These are phyloP conservation scores for Rhagium mordax DNA, from an alignment of 2,888 invertebrate species.

Conservation along the genomic window DNA sequence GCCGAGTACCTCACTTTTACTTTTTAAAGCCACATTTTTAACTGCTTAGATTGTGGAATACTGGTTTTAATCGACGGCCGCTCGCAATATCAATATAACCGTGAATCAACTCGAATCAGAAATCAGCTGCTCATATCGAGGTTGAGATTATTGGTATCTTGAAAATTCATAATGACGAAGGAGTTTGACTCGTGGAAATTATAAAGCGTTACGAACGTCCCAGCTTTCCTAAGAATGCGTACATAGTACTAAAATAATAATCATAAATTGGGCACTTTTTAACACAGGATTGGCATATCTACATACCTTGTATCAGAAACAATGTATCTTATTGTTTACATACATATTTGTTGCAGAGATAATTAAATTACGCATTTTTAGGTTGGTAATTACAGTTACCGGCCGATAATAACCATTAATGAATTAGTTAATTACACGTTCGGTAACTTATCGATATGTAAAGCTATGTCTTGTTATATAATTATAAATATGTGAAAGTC, in stretches of 20 bases:
- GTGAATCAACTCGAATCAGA: background rate
- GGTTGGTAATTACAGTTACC: background rate
- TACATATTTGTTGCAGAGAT: background rate
- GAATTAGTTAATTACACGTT: background rate
- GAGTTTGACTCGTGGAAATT: background rate
- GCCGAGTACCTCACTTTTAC: background rate
- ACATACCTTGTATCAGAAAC: too few relatives aligned
- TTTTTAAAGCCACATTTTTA: background rate
- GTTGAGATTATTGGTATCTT: background rate
- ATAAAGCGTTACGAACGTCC: too few relatives aligned
- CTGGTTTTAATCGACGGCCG: background rate
- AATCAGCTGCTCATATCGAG: background rate
- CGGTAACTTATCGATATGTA: background rate
- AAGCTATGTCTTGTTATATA: slow-evolving; percentile 13
- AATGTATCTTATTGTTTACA: too few relatives aligned
- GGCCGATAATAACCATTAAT: background rate
- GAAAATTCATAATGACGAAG: background rate
- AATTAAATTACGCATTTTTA: slow-evolving; percentile 11
- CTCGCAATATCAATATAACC: background rate
- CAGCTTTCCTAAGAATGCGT: too few relatives aligned
- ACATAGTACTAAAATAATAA: too few relatives aligned
- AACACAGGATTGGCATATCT: too few relatives aligned
- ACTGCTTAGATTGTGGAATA: background rate
- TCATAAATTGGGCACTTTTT: too few relatives aligned
- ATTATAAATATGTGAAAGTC: slow-evolving; percentile 21